A percentile compares a stretch with the other conserved stretches of the same genome.
phyloP scores from a whole-genome alignment of 2,113 vertebrate genomes.

The Connochaetes taurinus region DNA sequence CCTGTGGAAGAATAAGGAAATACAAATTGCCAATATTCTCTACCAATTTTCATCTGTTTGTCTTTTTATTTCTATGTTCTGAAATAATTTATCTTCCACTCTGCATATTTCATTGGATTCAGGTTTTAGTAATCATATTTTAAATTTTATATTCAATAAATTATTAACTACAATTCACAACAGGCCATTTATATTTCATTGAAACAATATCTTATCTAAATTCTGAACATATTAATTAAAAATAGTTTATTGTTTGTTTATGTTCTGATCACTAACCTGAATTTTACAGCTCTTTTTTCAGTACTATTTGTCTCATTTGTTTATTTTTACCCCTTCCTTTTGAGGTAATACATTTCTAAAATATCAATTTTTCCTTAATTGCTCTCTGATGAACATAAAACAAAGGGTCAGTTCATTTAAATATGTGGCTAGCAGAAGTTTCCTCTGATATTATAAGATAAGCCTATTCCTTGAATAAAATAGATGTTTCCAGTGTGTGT shows the following conservation, averaged over 20 bases:
- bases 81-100: background rate
- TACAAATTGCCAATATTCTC: background rate
- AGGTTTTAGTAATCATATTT: background rate
- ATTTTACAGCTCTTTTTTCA: background rate
- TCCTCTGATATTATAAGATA: background rate
- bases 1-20: background rate
- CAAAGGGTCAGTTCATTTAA: background rate
- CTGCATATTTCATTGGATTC: background rate
- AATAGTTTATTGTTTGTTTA: background rate
- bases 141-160: background rate
- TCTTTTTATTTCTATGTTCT: background rate
- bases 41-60: background rate
- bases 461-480: background rate
- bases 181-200: background rate
- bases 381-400: background rate
- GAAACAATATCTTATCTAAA: background rate
- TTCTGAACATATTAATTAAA: background rate
- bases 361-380: background rate
- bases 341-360: background rate
- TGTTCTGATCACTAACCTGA: background rate
- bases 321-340: background rate
- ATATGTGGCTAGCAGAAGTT: background rate
- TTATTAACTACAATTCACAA: background rate
- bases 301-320: background rate
- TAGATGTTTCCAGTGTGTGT: background rate